Evolutionary conservation across 2,888 invertebrate genomes (phyloP).

Genomic region (Encarsia formosa): DNA sequence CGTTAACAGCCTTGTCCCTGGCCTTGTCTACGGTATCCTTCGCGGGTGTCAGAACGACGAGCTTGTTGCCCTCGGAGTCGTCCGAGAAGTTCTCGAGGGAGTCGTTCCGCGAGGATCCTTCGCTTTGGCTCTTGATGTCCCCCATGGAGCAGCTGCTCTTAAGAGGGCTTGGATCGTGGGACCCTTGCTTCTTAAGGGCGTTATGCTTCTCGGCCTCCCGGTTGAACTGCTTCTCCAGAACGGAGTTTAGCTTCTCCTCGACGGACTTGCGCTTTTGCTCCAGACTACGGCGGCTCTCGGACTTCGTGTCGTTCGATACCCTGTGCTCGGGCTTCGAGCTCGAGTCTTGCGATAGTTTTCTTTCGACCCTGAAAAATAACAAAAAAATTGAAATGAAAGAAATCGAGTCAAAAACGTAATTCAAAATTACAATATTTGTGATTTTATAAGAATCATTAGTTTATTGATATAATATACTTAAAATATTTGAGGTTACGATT

Average conservation of each 20-base stretch:
- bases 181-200: constrained; percentile 23
- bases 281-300: constrained; percentile 35
- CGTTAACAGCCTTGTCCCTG: constrained; percentile 42
- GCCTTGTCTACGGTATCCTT: constrained; percentile 34
- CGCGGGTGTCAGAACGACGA: neutral
- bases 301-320: constrained; percentile 6
- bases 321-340: constrained; percentile 10
- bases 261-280: constrained; percentile 47
- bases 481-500: too few species aligned
- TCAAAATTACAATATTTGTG: constrained; percentile 7
- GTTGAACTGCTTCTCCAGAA: constrained; percentile 45
- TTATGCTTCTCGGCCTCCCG: constrained; percentile 30
- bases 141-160: constrained; percentile 41
- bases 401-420: too few species aligned
- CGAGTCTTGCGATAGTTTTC: constrained; percentile 16
- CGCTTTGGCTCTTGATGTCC: constrained; percentile 42
- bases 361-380: constrained; percentile 8
- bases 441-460: neutral
- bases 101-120: constrained; percentile 43
- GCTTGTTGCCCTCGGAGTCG: constrained; percentile 30
- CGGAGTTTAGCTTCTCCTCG: constrained; percentile 47
- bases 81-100: constrained; percentile 43
- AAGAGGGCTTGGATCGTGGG: constrained; percentile 22
- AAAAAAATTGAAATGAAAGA: too few species aligned
- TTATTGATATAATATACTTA: too few species aligned